Conservation (phyloP, 2,797 vertebrate species). For the Cossypha polioptera region DNA sequence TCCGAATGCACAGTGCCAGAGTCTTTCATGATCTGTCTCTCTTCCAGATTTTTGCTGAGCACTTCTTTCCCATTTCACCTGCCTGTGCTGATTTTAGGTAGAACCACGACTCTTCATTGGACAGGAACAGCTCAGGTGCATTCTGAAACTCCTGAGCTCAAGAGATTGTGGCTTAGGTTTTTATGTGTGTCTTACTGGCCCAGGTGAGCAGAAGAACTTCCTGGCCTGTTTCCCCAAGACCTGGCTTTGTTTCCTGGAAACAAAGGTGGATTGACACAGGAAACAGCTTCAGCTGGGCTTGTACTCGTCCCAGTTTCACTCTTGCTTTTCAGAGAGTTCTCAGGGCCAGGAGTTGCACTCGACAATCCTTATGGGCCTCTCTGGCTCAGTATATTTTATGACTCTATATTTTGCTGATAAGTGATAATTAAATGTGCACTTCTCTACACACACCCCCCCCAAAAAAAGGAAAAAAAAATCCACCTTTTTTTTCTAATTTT, state of each 20-base stretch:
- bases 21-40: not conserved
- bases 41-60: not conserved
- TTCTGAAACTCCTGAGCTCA: not conserved
- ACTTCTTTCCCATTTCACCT: not conserved
- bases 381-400: not conserved
- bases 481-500: no score
- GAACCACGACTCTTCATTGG: not conserved
- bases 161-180: not conserved
- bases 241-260: not conserved
- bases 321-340: not conserved
- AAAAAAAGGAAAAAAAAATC: not conserved
- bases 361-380: not conserved
- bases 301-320: not conserved
- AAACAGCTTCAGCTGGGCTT: not conserved
- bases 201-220: not conserved
- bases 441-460: not conserved
- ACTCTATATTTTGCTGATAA: not conserved
- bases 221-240: not conserved
- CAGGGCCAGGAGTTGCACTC: not conserved
- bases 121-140: not conserved
- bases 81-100: not conserved
- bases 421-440: not conserved
- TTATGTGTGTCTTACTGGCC: not conserved
- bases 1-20: accelerated
- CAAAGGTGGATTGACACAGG: not conserved